Evolutionary conservation across 1,140 invertebrate genomes (phyloP), one percentile per base, ranked within the genome.

Genomic region (Drosophila sp.): DNA sequence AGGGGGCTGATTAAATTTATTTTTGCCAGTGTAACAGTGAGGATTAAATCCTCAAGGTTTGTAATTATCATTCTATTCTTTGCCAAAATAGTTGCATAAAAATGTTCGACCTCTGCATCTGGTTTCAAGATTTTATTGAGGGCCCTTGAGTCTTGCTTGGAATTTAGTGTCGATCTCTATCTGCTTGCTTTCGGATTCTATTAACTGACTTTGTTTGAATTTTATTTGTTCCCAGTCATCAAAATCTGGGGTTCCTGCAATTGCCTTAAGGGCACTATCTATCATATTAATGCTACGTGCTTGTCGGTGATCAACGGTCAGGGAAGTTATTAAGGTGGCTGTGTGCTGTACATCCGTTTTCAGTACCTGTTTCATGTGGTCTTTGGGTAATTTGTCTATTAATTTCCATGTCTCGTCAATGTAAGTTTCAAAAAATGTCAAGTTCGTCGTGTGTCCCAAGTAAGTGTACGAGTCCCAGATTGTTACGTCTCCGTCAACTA

Each of bases 211-310:
- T 8, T 72, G 53, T 18, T 40, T 64, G 5, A 72, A 56, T 14
- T 64, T 63, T 18, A 63, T 32, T 7, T 70, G 41, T 18, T 71
- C 51, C 50, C 51, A 64, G 43, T 71, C 59, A 32, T 57, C 41
- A 32, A 64, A 63, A 48, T 54, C 25, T 48, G 40, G 32, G 29
- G 50, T 48, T 32, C 57, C 48, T 29, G 58, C 48, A 40, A 56
- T 40, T 40, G 2, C 18, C 36, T 59, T 16, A 40, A 34, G 27
- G n/a, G 53, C 51, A 36, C 32, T 66, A 25, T 53, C 63, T 36
- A 66, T 29, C 32, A 66, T 36, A 16, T 66, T 50, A 6, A 57
- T 40, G 21, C 45, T 40, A 8, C 32, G 41, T 18, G 43, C 32
- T 57, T 57, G 43, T 7, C 53, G 5, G 7, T 66, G 21, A 4